Conservation (phyloP, 1,140 invertebrate genomes). For the Zophobas atratus region DNA sequence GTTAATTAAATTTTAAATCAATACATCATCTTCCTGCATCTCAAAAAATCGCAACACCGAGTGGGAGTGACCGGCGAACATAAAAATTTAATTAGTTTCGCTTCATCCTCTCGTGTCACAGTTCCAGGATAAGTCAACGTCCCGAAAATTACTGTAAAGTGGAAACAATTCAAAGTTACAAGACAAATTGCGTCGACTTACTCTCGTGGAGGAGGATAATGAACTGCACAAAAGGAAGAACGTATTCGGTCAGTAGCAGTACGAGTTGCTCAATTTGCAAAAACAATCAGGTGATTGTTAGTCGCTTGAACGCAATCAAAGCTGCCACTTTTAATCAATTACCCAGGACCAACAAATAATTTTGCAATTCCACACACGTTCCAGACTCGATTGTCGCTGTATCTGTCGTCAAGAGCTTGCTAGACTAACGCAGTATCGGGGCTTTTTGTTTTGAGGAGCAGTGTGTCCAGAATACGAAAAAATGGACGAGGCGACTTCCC, state of each 20-base stretch:
- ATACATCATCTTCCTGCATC: neutral
- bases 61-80: neutral
- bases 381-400: constrained; percentile 26
- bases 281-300: neutral
- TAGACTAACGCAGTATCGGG: too few relatives aligned
- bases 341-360: constrained; percentile 13
- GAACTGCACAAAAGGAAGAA: neutral
- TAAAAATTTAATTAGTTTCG: neutral
- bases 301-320: constrained; percentile 8
- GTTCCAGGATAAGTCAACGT: neutral
- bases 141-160: neutral
- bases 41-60: neutral
- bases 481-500: neutral
- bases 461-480: constrained; percentile 4
- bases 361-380: constrained; percentile 17
- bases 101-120: neutral
- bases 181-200: neutral
- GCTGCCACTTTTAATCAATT: constrained; percentile 8
- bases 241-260: neutral
- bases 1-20: neutral
- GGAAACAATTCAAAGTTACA: neutral
- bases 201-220: neutral
- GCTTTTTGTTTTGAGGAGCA: neutral
- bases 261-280: neutral
- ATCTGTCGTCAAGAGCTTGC: constrained; percentile 18